These are phyloP conservation scores for Botrylloides violaceus DNA, from an alignment of 23 tunicate genomes.

Conservation along the genomic window DNA sequence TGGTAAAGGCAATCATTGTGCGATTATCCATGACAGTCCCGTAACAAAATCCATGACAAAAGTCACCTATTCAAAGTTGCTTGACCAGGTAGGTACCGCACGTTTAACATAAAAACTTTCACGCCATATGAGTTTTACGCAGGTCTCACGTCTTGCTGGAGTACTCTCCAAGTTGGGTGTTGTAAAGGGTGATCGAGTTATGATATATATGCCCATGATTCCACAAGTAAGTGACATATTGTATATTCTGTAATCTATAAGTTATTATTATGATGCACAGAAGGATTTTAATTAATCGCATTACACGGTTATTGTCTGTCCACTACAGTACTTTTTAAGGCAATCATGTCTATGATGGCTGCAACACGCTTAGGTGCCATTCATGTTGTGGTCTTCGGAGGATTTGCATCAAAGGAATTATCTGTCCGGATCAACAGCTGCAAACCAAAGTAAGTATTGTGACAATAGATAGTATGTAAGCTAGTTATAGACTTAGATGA, in stretches of 20 bases:
- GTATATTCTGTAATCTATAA: no score
- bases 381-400: slow-evolving; percentile 97
- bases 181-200: slow-evolving; percentile 75
- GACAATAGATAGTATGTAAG: not conserved
- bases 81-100: slow-evolving; percentile 33
- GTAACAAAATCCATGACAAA: slow-evolving; percentile 61
- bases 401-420: slow-evolving; percentile 87
- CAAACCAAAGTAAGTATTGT: slow-evolving; percentile 48
- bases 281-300: no score
- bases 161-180: slow-evolving; percentile 59
- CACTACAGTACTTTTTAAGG: no score
- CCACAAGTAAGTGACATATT: slow-evolving; percentile 52
- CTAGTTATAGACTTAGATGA: not conserved
- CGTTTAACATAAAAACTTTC: no score
- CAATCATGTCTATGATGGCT: slow-evolving; percentile 74
- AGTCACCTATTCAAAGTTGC: slow-evolving; percentile 42
- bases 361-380: slow-evolving; percentile 69
- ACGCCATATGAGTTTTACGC: no score
- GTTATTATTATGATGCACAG: no score
- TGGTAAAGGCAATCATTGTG: slow-evolving; percentile 60
- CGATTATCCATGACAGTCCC: slow-evolving; percentile 91
- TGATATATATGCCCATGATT: slow-evolving; percentile 95
- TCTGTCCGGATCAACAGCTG: slow-evolving; percentile 85
- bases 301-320: no score
- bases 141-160: slow-evolving; percentile 90